phyloP scores from a whole-genome alignment of 2,888 invertebrate species.

The Tipula helvola region DNA sequence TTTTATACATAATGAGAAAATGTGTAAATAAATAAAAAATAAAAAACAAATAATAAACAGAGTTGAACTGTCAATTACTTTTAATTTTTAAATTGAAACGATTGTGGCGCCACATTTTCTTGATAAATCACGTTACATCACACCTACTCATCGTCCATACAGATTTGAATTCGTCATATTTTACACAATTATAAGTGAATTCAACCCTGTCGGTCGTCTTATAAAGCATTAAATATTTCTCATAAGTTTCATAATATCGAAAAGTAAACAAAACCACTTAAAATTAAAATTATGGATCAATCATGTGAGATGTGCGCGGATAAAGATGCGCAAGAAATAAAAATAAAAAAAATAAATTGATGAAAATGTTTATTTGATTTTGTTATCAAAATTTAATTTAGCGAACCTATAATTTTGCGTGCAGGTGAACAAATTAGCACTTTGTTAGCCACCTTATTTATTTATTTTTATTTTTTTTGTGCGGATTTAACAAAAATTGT shows the following conservation, averaged over 20 bases:
- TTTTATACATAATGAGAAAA: neutral
- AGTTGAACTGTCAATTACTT: neutral
- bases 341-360: neutral
- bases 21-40: neutral
- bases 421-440: constrained; percentile 4
- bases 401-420: neutral
- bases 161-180: neutral
- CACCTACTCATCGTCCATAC: neutral
- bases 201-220: neutral
- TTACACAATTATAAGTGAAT: neutral
- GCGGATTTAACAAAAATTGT: no score
- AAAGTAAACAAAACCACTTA: neutral
- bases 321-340: neutral
- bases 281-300: neutral
- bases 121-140: neutral
- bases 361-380: neutral
- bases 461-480: neutral
- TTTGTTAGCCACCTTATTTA: neutral
- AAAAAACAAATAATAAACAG: neutral
- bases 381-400: neutral
- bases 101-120: neutral
- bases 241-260: neutral
- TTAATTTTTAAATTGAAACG: neutral
- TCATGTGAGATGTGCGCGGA: neutral
- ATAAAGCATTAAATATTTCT: neutral